Base-by-base conservation (phyloP, 2,888 invertebrate species). In the Sphaerophoria rueppellii region DNA sequence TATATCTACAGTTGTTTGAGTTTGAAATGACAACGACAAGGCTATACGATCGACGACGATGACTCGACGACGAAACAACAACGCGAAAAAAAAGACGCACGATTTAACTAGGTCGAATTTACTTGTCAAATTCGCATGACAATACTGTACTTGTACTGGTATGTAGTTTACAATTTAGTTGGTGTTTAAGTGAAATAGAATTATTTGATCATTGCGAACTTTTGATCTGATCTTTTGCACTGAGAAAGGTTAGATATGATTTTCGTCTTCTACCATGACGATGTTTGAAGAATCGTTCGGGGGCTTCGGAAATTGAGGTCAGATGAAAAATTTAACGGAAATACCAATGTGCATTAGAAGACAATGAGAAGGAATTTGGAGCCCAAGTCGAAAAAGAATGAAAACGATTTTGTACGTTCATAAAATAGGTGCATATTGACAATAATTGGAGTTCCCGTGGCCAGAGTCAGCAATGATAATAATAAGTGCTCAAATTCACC, bases 51-150 rank as follows among this genome's bases (percentile, higher is more conserved):
- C 46, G 14, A 35, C 46, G 14, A 35, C 43, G 5, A 58, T 37
- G 9, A 58, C 37, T 2, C 58, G 11, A 43, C 60, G 5, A 7
- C 24, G 52, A 7, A 7, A 32, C 54, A 11, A 12, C 54, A 4
- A 9, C 24, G 32, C 11, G 4, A 43, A 24, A 24, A 24, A 24
- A 24, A 24, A 24, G 24, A 24, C n/a, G 14, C 37, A 54, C 54
- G 54, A 67, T 34, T 35, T 63, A 61, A 43, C 43, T 76, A 70
- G 24, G 71, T 75, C 65, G 80, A 81, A 70, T 57, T 81, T 48
- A 58, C 70, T 63, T 81, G 70, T 61, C 63, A 57, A 70, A 74
- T 58, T 70, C 50, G 34, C 55, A 80, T 57, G 75, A 57, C 43
- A n/a, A 75, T 35, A 24, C 2, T 24, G 24, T 24, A 24, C 24